These are phyloP conservation scores for Gonioctena quinquepunctata DNA, from an alignment of 1,140 invertebrate genomes.

Conservation along the genomic window DNA sequence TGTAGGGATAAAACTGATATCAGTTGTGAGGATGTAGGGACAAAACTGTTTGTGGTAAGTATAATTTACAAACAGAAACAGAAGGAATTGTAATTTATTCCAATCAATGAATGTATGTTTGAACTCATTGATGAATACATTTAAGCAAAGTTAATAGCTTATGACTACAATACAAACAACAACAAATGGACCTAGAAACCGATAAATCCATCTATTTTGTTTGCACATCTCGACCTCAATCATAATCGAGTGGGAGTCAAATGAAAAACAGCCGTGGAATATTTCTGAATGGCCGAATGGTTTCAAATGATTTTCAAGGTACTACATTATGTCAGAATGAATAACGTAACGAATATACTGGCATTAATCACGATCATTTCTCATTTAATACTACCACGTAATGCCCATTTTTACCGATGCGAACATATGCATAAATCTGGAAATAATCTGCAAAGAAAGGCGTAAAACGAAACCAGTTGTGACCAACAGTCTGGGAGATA, in stretches of 20 bases:
- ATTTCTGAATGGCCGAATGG: neutral
- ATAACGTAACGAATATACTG: neutral
- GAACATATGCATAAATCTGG: neutral
- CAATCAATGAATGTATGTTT: too few relatives aligned
- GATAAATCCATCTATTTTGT: too few relatives aligned
- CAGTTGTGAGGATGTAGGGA: too few relatives aligned
- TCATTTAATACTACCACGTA: neutral
- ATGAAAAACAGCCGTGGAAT: neutral
- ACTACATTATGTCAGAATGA: neutral
- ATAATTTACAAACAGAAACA: too few relatives aligned
- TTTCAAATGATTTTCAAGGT: neutral
- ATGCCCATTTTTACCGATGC: neutral
- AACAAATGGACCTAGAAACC: too few relatives aligned
- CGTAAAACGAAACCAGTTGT: neutral
- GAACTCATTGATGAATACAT: too few relatives aligned
- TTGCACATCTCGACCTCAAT: too few relatives aligned
- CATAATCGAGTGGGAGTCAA: neutral
- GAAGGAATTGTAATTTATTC: too few relatives aligned
- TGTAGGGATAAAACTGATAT: too few relatives aligned
- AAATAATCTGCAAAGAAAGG: neutral
- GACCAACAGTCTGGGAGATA: neutral
- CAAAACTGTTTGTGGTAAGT: too few relatives aligned
- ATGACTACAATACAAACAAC: too few relatives aligned
- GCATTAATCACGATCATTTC: neutral
- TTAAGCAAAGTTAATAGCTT: too few relatives aligned